Base-by-base conservation (phyloP, 2,797 vertebrate genomes). In the Oophaga sylvatica region DNA sequence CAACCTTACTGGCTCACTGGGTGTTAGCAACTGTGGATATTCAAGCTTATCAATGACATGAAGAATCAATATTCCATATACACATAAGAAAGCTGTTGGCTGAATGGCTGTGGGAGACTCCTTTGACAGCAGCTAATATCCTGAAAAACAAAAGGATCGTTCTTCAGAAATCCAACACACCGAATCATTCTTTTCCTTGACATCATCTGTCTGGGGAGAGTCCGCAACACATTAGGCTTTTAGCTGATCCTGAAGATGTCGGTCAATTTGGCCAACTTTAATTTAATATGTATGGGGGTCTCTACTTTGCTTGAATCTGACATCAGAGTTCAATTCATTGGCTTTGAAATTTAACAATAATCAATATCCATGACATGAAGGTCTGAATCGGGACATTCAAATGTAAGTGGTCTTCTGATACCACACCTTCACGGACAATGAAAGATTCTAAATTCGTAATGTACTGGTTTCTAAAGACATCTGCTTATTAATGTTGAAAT, bases 401-500 rank as follows among this genome's bases (percentile, higher is more conserved):
- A 26, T 45, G 65, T 87, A 81, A 65, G 57, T 87, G 88, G 85
- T 80, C 91, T 57, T 84, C 26, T 82, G 75, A 65, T 90, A 88
- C 78, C 88, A 90, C 59, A 90, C 84, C 86, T 91, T 71, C 45
- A 89, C 85, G 88, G 53, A 92, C 91, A 92, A 90, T 87, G 91
- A 90, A 67, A 90, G 87, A 89, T 90, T 76, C 88, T 20, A 84
- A 60, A 89, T 90, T 89, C 0, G 56, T 82, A 91, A 92, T 91
- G 87, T 81, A 92, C 92, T 92, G 87, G 91, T 92, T 92, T 92
- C 90, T 92, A 88, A 93, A 94, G 92, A 93, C 91, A 93, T 93
- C 92, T 93, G 91, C 90, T 92, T 93, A 93, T 94, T 94, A 94
- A 94, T 91, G 87, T 91, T 92, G 60, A 85, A 93, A 94, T 94